Conservation (phyloP, 2,113 vertebrate species). For the Reinhardtius hippoglossoides region DNA sequence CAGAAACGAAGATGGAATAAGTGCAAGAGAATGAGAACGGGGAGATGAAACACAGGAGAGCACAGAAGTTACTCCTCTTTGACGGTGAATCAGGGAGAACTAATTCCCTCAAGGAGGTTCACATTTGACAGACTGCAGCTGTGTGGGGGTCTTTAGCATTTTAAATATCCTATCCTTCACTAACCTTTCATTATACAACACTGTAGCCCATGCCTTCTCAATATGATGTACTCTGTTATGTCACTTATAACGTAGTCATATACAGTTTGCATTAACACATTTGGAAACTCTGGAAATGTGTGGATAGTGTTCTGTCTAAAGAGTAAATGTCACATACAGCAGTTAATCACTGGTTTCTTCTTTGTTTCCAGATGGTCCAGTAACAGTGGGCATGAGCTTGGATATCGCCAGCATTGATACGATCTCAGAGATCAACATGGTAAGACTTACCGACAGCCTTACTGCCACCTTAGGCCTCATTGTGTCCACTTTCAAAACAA, state of each 20-base stretch:
- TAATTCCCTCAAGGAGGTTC: constrained; percentile 51
- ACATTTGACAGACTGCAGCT: constrained; percentile 45
- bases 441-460: constrained; percentile 56
- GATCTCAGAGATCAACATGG: constrained; percentile 96
- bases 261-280: background rate
- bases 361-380: constrained; percentile 86
- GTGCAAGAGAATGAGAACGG: constrained; percentile 17
- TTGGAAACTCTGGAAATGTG: background rate
- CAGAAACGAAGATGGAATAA: constrained; percentile 34
- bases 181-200: constrained; percentile 36
- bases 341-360: background rate
- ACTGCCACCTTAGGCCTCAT: background rate
- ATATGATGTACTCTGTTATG: background rate
- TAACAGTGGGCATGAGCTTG: constrained; percentile 92
- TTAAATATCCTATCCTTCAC: constrained; percentile 33
- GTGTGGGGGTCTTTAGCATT: constrained; percentile 27
- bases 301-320: background rate
- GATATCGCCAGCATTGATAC: constrained; percentile 95
- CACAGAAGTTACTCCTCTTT: constrained; percentile 40
- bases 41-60: constrained; percentile 24
- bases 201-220: background rate
- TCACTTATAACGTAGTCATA: background rate
- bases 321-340: background rate
- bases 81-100: constrained; percentile 44
- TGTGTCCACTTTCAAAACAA: too few relatives aligned